A percentile compares a stretch with the other conserved stretches of the same genome.
Evolutionary conservation across 2,797 vertebrate genomes (phyloP).

Genomic region (Dermochelys coriacea): DNA sequence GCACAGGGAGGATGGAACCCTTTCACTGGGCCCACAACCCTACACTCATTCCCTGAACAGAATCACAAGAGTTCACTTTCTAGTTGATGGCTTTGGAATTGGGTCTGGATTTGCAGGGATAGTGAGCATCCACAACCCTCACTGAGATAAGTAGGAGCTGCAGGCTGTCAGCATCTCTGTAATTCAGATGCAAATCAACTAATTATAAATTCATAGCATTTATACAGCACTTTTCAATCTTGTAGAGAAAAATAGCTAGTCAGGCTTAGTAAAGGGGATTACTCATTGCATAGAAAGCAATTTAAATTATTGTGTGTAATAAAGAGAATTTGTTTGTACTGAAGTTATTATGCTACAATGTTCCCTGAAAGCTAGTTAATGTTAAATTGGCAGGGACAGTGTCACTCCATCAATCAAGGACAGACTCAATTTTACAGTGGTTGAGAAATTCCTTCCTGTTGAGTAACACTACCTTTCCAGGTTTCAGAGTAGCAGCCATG

Average conservation of each 20-base stretch:
- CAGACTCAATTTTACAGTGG: not conserved
- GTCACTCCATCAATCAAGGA: conserved; percentile 9
- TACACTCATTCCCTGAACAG: not conserved
- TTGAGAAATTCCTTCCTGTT: conserved; percentile 22
- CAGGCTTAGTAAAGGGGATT: not conserved
- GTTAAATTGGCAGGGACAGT: not conserved
- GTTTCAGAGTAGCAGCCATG: too few species aligned
- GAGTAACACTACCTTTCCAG: not conserved
- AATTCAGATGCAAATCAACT: not conserved
- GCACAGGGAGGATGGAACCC: not conserved
- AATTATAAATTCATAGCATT: not conserved
- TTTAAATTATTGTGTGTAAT: accelerated
- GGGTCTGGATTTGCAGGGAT: not conserved
- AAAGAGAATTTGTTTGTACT: accelerated
- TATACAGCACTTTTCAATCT: not conserved
- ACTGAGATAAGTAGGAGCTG: not conserved
- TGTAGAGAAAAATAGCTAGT: not conserved
- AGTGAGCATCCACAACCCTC: not conserved
- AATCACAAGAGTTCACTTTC: not conserved
- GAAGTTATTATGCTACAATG: accelerated
- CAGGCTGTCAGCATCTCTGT: not conserved
- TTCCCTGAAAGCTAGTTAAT: not conserved
- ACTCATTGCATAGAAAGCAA: not conserved
- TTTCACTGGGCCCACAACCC: not conserved
- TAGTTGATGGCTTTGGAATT: not conserved